A percentile compares a stretch with the other conserved stretches of the same genome.
These are phyloP conservation scores for Panagrolaimus sp. DNA, from an alignment of 1,140 invertebrate species.

Conservation along the genomic window DNA sequence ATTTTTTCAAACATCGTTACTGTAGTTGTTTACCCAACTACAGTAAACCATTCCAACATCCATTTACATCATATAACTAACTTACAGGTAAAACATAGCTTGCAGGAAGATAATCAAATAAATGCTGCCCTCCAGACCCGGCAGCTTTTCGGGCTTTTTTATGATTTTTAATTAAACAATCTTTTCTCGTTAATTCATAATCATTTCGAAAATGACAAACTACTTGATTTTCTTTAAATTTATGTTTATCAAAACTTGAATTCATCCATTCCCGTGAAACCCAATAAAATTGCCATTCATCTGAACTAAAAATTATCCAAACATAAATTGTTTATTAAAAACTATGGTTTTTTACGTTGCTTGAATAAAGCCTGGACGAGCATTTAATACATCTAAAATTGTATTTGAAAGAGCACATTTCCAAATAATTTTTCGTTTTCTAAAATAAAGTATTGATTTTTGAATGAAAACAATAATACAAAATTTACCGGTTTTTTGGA, in stretches of 20 bases:
- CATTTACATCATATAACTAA: conserved; percentile 28
- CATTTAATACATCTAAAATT: conserved; percentile 37
- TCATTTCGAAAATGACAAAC: conserved; percentile 64
- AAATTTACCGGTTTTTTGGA: too few relatives aligned
- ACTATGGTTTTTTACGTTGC: conserved; percentile 29
- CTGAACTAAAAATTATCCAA: conserved; percentile 54
- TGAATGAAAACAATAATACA: too few relatives aligned
- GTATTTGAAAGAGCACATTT: conserved; percentile 37
- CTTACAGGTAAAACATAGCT: conserved; percentile 63
- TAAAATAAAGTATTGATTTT: too few relatives aligned
- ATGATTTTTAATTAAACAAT: conserved; percentile 63
- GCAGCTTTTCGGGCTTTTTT: conserved; percentile 60
- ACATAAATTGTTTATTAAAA: conserved; percentile 9
- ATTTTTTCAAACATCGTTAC: too few relatives aligned
- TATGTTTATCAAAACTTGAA: conserved; percentile 62
- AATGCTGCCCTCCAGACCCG: conserved; percentile 55
- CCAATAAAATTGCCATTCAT: conserved; percentile 64
- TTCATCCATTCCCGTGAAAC: conserved; percentile 63
- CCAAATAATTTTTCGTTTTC: conserved; percentile 33
- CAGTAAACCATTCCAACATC: too few relatives aligned
- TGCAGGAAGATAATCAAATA: conserved; percentile 61
- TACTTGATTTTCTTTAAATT: conserved; percentile 62
- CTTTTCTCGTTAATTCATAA: conserved; percentile 64
- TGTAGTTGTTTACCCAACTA: too few relatives aligned
- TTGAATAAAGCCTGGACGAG: conserved; percentile 28